Percentiles rank a stretch among this genome's conserved stretches.
These are phyloP conservation scores for Peromyscus californicus DNA, from an alignment of 2,113 vertebrate species.

Conservation along the genomic window DNA sequence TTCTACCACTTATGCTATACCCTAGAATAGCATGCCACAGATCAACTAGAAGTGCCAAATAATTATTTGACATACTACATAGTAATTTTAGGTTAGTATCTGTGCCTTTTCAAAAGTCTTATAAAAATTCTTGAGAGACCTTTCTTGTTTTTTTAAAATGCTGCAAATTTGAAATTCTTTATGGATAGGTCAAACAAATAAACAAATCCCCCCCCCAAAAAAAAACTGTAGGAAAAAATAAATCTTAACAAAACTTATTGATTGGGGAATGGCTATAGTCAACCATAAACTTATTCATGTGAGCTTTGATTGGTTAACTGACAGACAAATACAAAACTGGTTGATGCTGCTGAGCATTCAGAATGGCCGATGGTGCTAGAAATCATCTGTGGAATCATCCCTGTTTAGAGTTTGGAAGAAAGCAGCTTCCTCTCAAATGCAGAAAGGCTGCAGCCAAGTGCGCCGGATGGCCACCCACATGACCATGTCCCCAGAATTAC, in stretches of 20 bases:
- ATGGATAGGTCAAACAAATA: constrained; percentile 28
- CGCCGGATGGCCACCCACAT: constrained; percentile 8
- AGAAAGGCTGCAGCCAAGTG: not conserved
- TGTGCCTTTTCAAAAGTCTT: constrained; percentile 36
- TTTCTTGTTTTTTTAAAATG: constrained; percentile 39
- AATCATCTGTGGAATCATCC: not conserved
- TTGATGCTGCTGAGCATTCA: not conserved
- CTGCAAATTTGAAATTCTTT: constrained; percentile 32
- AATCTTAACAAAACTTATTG: not conserved
- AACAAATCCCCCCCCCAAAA: not conserved
- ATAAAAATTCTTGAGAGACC: constrained; percentile 27
- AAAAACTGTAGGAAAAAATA: not conserved
- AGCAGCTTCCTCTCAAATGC: not conserved
- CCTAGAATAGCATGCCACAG: not conserved
- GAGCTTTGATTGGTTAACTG: not conserved
- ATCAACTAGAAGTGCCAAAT: constrained; percentile 1
- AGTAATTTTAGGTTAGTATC: constrained; percentile 19
- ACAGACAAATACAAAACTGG: constrained; percentile 6
- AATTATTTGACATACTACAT: not conserved
- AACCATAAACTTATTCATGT: not conserved
- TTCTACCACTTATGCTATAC: not conserved
- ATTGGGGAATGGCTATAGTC: not conserved
- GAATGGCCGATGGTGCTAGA: not conserved
- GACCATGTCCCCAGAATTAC: not conserved
- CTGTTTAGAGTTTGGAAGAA: constrained; percentile 1